Evolutionary conservation across 2,888 invertebrate species (phyloP).

Genomic region (Pollenia angustigena): DNA sequence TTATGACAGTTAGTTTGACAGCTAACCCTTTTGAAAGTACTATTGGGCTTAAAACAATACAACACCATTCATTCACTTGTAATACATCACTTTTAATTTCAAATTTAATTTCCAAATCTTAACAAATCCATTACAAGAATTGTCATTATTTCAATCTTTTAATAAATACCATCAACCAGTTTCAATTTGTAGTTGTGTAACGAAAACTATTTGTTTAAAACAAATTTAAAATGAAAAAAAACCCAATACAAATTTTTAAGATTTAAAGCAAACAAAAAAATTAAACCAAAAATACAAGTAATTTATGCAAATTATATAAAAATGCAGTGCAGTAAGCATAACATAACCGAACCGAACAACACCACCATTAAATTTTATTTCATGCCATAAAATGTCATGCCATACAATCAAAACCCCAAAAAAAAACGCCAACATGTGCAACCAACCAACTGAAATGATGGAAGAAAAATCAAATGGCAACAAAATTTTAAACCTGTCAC

Average conservation of each 20-base stretch:
- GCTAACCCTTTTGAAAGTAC: too few species aligned
- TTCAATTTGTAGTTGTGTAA: conserved; percentile 16
- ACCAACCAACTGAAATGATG: background rate
- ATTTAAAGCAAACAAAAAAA: conserved; percentile 26
- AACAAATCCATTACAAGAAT: conserved; percentile 11
- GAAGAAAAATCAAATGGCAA: conserved; percentile 39
- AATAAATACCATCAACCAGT: conserved; percentile 18
- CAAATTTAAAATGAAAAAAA: conserved; percentile 7
- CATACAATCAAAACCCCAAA: conserved; percentile 4
- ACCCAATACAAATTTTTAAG: conserved; percentile 28
- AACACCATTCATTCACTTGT: too few species aligned
- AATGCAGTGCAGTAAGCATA: conserved; percentile 60
- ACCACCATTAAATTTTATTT: conserved; percentile 51
- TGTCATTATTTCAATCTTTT: conserved; percentile 3
- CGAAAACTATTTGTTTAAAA: conserved; percentile 32
- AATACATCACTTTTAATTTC: too few species aligned
- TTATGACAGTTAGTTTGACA: too few species aligned
- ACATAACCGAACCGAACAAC: conserved; percentile 44
- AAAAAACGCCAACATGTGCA: conserved; percentile 49
- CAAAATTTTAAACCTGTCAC: conserved; percentile 61
- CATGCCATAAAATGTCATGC: conserved; percentile 46
- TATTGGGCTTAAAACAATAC: too few species aligned
- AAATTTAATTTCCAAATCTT: background rate
- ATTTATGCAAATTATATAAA: conserved; percentile 73
- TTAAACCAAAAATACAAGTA: conserved; percentile 48